These are phyloP conservation scores for Rhinoptilus africanus DNA, from an alignment of 2,113 vertebrate species.

Conservation along the genomic window DNA sequence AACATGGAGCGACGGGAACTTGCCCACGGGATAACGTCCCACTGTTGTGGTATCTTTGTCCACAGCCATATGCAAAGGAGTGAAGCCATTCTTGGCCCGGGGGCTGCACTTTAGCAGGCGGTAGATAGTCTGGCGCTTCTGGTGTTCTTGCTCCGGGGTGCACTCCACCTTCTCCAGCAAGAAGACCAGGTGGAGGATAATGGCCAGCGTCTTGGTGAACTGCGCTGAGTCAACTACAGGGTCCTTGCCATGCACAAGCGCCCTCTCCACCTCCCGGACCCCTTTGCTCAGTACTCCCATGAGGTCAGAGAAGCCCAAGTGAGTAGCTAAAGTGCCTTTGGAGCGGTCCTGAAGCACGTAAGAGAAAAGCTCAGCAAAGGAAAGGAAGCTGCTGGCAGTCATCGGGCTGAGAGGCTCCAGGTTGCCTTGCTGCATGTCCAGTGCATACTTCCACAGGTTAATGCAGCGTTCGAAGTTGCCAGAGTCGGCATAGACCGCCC, in stretches of 20 bases:
- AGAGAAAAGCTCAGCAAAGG: constrained; percentile 94
- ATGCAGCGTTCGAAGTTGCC: constrained; percentile 95
- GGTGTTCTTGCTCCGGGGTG: constrained; percentile 85
- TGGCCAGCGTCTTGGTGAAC: constrained; percentile 90
- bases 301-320: constrained; percentile 88
- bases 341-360: constrained; percentile 93
- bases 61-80: constrained; percentile 91
- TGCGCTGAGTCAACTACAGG: constrained; percentile 81
- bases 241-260: constrained; percentile 84
- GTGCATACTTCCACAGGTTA: constrained; percentile 91
- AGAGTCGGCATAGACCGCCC: constrained; percentile 91
- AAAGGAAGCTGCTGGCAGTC: constrained; percentile 95
- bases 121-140: constrained; percentile 91
- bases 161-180: constrained; percentile 91
- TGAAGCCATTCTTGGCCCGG: constrained; percentile 84
- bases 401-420: constrained; percentile 94
- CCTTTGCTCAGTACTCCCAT: constrained; percentile 92
- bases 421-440: constrained; percentile 95
- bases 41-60: constrained; percentile 92
- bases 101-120: constrained; percentile 90
- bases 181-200: constrained; percentile 92
- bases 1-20: constrained; percentile 89
- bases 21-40: constrained; percentile 92
- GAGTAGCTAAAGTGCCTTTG: constrained; percentile 84
- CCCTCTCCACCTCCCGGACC: constrained; percentile 91